Base-by-base conservation (phyloP, 2,888 invertebrate species). In the Fragum whitleyi region DNA sequence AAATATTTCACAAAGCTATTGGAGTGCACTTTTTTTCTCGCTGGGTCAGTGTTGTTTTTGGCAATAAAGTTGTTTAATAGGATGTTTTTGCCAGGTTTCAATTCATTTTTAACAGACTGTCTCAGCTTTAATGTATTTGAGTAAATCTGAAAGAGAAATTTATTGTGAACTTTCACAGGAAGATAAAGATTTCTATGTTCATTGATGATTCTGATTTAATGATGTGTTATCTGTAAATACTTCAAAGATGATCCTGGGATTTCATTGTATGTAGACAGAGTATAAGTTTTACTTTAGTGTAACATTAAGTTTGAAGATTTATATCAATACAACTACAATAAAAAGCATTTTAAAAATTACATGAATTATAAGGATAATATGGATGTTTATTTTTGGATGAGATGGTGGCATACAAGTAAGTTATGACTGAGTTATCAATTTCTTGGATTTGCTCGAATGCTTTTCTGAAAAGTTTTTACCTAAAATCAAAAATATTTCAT, bases 1-100 rank as follows among this genome's bases (percentile, higher is more conserved):
- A 47, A 47, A 47, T 47, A n/a, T 47, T 47, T 19, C n/a, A 47
- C 47, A 47, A 47, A 47, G 47, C 47, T 47, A n/a, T 47, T 47
- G 47, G 47, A 47, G 47, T 47, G n/a, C 47, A 47, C 19, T 47
- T 47, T 47, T 47, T 47, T 47, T 47, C 47, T 47, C 6, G 47
- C 47, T 19, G n/a, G 47, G 47, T 47, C 47, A 47, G 47, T 47
- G 47, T 47, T 47, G 47, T 47, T 47, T 47, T 47, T 47, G 16
- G 47, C 47, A 47, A 47, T 47, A 47, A 47, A 47, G 3, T 16
- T 47, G 47, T 47, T 9, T 47, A 47, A 47, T 47, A 3, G 47
- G 47, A 47, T 47, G 47, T 47, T 47, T 47, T 47, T 47, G 47
- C 47, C 47, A 47, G 47, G 47, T 47, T 47, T 47, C 47, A 47